These are phyloP conservation scores for Chaetura pelagica DNA, from an alignment of 2,113 vertebrate species.

Conservation along the genomic window DNA sequence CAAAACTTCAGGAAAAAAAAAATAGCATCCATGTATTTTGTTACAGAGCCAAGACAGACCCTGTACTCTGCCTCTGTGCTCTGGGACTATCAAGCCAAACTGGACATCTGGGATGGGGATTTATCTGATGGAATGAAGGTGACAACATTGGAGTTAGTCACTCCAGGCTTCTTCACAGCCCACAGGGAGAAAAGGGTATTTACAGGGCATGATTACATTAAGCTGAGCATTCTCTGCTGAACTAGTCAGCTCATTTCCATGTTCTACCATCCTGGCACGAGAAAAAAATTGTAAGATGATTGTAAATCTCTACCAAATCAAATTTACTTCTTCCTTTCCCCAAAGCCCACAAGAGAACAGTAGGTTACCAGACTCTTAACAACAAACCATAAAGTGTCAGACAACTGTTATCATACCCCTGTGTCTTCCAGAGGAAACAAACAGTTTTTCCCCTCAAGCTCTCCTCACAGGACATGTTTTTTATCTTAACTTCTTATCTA, in stretches of 20 bases:
- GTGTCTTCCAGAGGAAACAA: background rate
- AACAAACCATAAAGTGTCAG: background rate
- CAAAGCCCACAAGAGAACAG: background rate
- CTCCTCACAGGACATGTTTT: background rate
- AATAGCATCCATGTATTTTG: constrained; percentile 52
- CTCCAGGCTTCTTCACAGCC: background rate
- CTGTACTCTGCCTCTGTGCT: constrained; percentile 2
- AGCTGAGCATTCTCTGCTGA: background rate
- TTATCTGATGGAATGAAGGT: background rate
- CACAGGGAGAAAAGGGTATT: background rate
- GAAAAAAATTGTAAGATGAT: background rate
- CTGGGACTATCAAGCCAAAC: constrained; percentile 21
- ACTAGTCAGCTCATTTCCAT: background rate
- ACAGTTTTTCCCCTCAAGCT: background rate
- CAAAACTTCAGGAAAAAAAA: constrained; percentile 49
- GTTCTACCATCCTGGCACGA: background rate
- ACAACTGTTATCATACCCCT: background rate
- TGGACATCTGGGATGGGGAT: constrained; percentile 34
- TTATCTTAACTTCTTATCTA: constrained; percentile 2
- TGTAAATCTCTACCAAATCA: background rate
- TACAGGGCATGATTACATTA: background rate
- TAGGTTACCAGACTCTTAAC: background rate
- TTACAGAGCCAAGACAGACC: background rate
- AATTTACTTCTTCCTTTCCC: background rate
- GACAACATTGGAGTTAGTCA: constrained; percentile 1